phyloP scores from a whole-genome alignment of 2,113 vertebrate genomes.

The Cephalopterus ornatus region DNA sequence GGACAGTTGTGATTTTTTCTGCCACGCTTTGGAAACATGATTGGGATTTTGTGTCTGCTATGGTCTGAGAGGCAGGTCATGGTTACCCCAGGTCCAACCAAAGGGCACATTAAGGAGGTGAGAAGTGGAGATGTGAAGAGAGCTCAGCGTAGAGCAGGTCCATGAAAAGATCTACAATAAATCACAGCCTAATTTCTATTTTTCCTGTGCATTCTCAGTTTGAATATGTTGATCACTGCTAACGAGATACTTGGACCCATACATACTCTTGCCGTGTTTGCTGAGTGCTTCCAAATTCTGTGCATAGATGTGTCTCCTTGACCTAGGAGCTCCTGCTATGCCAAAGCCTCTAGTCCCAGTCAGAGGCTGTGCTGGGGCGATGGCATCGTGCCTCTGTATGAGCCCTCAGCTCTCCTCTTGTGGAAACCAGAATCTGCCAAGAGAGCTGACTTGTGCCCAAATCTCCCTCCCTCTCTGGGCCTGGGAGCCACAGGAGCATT shows the following conservation, averaged over 20 bases:
- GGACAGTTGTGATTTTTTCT: accelerated
- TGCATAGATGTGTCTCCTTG: neutral
- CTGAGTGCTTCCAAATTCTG: neutral
- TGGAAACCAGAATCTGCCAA: neutral
- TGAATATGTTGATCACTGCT: neutral
- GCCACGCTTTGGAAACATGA: neutral
- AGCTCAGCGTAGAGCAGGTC: neutral
- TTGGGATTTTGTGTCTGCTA: neutral
- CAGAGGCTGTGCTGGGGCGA: neutral
- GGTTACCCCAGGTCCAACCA: neutral
- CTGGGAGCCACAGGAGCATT: neutral
- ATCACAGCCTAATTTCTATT: neutral
- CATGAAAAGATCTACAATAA: neutral
- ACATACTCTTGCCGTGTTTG: neutral
- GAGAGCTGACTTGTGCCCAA: neutral
- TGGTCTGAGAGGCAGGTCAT: neutral
- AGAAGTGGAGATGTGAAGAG: neutral
- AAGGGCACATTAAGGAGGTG: neutral
- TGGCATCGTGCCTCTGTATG: accelerated
- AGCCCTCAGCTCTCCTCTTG: neutral
- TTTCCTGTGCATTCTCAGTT: neutral
- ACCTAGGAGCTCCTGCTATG: neutral
- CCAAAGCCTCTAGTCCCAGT: neutral
- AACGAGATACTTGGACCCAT: neutral
- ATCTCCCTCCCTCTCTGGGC: neutral